Evolutionary conservation across 2,888 invertebrate genomes (phyloP).

Genomic region (Empis stercorea): DNA sequence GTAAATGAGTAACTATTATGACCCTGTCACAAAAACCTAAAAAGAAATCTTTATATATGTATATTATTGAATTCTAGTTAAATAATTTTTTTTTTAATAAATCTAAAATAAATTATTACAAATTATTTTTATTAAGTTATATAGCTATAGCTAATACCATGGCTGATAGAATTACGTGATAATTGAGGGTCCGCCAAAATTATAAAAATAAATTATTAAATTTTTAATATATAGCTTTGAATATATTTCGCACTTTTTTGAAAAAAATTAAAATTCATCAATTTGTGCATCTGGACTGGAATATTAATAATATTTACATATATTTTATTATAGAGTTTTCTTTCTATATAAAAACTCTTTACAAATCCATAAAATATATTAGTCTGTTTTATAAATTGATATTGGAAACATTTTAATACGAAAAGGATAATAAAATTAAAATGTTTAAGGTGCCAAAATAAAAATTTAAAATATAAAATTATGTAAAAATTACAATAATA

Average conservation of each 20-base stretch:
- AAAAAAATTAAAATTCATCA: neutral
- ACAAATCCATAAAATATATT: neutral
- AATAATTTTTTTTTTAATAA: neutral
- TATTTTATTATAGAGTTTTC: neutral
- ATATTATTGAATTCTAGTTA: neutral
- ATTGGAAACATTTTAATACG: no score
- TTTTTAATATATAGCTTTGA: neutral
- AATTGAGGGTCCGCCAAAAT: constrained; percentile 10
- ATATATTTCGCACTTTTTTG: neutral
- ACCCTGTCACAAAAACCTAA: constrained; percentile 5
- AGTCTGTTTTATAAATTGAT: neutral
- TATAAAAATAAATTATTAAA: neutral
- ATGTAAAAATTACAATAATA: neutral
- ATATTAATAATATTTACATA: neutral
- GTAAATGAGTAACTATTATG: neutral
- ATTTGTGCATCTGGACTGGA: neutral
- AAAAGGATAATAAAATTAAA: neutral
- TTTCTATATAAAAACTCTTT: neutral
- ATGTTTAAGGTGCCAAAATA: constrained; percentile 5
- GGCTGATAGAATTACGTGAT: constrained; percentile 11
- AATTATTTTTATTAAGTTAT: neutral
- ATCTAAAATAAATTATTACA: neutral
- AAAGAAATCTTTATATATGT: neutral
- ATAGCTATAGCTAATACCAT: neutral
- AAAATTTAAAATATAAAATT: neutral